Conservation (phyloP, 1,140 invertebrate genomes). For the Anthonomus grandis region DNA sequence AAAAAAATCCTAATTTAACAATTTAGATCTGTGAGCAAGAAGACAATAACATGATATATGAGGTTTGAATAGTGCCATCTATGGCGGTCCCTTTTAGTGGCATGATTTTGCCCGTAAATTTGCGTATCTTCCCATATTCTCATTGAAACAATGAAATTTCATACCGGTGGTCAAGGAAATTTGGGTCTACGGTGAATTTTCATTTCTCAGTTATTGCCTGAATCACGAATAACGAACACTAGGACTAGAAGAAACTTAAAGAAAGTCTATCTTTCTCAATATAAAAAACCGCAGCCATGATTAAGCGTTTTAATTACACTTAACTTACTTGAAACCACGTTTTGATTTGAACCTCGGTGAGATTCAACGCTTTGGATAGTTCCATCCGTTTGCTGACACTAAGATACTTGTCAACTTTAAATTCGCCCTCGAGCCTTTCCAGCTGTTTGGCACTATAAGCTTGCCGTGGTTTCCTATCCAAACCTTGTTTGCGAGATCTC, state of each 20-base stretch:
- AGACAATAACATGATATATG: too few species aligned
- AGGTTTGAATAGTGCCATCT: too few species aligned
- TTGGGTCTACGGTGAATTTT: too few species aligned
- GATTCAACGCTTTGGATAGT: constrained; percentile 77
- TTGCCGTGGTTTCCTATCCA: constrained; percentile 90
- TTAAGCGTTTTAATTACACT: background rate
- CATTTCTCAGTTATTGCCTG: too few species aligned
- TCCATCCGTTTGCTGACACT: constrained; percentile 94
- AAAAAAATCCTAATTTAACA: too few species aligned
- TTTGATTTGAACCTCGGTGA: constrained; percentile 96
- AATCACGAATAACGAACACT: too few species aligned
- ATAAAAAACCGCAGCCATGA: background rate
- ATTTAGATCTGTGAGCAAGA: too few species aligned
- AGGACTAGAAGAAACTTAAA: background rate
- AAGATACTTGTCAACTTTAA: constrained; percentile 92
- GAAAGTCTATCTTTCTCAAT: background rate
- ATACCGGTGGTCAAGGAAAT: too few species aligned
- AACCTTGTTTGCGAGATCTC: constrained; percentile 75
- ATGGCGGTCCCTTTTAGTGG: too few species aligned
- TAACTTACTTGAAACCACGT: constrained; percentile 70
- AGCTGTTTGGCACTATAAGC: constrained; percentile 93
- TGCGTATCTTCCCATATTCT: too few species aligned
- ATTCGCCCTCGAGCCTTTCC: constrained; percentile 86
- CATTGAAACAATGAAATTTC: too few species aligned
- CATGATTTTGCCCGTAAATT: too few species aligned